These are phyloP conservation scores for Chloropsis cyanopogon DNA, from an alignment of 2,113 vertebrate species.

Conservation along the genomic window DNA sequence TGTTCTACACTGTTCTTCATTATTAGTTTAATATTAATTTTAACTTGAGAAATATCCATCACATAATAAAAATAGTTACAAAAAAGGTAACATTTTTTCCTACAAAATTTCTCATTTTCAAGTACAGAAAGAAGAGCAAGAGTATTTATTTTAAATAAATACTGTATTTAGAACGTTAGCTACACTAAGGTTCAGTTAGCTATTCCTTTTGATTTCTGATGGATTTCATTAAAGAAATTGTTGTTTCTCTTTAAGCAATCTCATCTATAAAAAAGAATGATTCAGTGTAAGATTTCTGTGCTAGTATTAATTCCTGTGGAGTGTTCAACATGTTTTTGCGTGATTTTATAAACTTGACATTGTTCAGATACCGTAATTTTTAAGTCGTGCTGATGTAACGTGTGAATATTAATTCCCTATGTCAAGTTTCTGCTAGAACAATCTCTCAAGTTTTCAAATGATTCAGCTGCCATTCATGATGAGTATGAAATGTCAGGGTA, in stretches of 20 bases:
- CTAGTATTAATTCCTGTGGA: neutral
- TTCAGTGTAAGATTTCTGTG: neutral
- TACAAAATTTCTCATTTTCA: neutral
- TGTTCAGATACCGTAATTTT: neutral
- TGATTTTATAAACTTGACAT: neutral
- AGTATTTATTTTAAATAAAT: neutral
- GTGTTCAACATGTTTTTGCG: neutral
- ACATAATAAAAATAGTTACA: neutral
- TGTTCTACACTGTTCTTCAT: neutral
- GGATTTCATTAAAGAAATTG: neutral
- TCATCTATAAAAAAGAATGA: neutral
- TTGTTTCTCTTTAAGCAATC: neutral
- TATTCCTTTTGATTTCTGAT: neutral
- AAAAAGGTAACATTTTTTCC: neutral
- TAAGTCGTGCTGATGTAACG: neutral
- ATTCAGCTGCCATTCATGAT: neutral
- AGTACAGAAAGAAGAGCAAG: neutral
- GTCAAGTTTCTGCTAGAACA: neutral
- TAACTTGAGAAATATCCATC: neutral
- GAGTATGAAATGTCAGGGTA: neutral
- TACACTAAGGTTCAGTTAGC: neutral
- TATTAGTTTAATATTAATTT: neutral
- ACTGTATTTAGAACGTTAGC: neutral
- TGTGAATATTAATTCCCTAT: neutral
- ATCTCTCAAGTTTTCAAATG: neutral